Conservation (phyloP, 1,140 invertebrate genomes). For the Diachasma alloeum region DNA sequence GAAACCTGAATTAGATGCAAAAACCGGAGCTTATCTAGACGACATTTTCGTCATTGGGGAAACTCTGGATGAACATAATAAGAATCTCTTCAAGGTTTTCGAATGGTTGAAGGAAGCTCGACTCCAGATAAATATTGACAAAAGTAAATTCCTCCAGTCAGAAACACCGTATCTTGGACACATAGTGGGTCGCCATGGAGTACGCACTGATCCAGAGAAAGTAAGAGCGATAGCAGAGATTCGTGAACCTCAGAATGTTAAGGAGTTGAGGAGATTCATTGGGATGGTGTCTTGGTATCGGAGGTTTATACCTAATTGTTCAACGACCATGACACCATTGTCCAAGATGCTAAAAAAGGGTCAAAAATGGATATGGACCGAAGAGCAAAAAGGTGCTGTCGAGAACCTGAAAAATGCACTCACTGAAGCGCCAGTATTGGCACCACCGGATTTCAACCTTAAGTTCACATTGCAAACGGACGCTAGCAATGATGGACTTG, state of each 20-base stretch:
- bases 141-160: constrained; percentile 7
- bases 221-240: neutral
- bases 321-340: neutral
- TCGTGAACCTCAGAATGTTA: neutral
- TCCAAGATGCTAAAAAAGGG: neutral
- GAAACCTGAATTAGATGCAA: neutral
- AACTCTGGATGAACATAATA: neutral
- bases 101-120: neutral
- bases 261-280: neutral
- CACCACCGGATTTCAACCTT: neutral
- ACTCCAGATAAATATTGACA: neutral
- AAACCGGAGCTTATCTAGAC: too few species aligned
- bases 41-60: neutral
- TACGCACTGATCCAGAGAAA: neutral
- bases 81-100: neutral
- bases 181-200: neutral
- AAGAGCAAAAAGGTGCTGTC: neutral
- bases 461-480: too few species aligned
- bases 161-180: neutral
- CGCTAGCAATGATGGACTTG: neutral
- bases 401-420: neutral
- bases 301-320: too few species aligned
- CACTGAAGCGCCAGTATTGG: neutral
- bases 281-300: neutral
- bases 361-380: neutral